Base-by-base conservation (phyloP, 53 echinoderm and acorn worm genomes). In the Astropecten irregularis region DNA sequence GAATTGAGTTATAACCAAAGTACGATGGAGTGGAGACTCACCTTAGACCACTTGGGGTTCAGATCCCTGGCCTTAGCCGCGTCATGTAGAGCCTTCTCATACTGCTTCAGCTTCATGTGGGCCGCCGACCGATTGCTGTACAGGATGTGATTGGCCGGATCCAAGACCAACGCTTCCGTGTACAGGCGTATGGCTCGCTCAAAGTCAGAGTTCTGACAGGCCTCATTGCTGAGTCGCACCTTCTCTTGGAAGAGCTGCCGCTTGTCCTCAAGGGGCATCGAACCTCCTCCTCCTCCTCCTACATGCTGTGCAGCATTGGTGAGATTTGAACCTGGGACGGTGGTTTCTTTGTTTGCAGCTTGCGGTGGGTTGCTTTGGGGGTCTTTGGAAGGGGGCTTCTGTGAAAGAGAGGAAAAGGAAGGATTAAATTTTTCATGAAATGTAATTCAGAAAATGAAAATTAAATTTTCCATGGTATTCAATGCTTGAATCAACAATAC, bases 101-200 rank as follows among this genome's bases (percentile, higher is more conserved):
- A 95, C n/a, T 99, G 95, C 84, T 88, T 86, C 66, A 99, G 67
- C 84, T 99, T 99, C 39, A 99, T 92, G 62, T 95, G 92, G 14
- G 99, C 99, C 0, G 99, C 99, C 9, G 99, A 99, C 8, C 99
- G 92, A 62, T 99, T 99, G 68, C 99, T 99, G 86, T 90, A 99
- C 76, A 99, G 68, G 20, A 99, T 88, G 40, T 99, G 94, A 64
- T 99, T 99, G 60, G 91, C 88, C 5, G 99, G 99, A 64, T 99
- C 99, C 47, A 99, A 56, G 59, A 86, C 73, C 51, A 99, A 66
- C 37, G 99, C 99, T 77, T 99, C 99, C 5, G 99, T 82, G 90
- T 99, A 99, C 46, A 99, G 88, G 10, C 90, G 90, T 3, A 99
- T 84, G 47, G 99, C 99, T 13, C 89, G 85, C 52, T 69, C 76